Conservation (phyloP, 2,113 vertebrate genomes). For the Conger conger region DNA sequence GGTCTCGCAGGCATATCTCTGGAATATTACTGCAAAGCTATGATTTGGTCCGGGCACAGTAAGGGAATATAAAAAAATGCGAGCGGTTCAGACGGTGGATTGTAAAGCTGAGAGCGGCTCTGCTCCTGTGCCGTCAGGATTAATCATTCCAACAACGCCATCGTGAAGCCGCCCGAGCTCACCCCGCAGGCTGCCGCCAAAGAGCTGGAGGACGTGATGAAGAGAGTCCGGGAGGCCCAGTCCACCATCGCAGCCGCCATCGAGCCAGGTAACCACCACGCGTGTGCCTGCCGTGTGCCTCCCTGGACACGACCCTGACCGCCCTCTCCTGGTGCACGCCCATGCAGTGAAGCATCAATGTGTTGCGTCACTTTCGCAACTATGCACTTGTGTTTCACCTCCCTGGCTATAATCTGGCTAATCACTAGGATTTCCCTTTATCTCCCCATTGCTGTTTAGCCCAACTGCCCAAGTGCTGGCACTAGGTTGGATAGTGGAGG, state of each 20-base stretch:
- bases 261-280: constrained; percentile 73
- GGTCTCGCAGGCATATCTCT: too few relatives aligned
- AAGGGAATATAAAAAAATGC: too few relatives aligned
- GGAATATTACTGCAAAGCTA: too few relatives aligned
- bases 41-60: too few relatives aligned
- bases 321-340: too few relatives aligned
- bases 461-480: too few relatives aligned
- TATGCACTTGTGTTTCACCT: neutral
- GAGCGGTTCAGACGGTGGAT: neutral
- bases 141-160: constrained; percentile 99
- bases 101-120: neutral
- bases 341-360: too few relatives aligned
- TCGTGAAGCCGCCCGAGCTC: constrained; percentile 96
- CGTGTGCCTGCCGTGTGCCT: too few relatives aligned
- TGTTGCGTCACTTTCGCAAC: too few relatives aligned
- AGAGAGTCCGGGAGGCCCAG: constrained; percentile 90
- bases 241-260: constrained; percentile 93
- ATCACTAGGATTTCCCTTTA: too few relatives aligned
- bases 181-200: constrained; percentile 95
- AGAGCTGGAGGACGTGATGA: constrained; percentile 95
- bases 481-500: too few relatives aligned
- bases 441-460: neutral
- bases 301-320: neutral
- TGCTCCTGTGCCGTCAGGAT: constrained; percentile 73
- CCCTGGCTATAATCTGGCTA: too few relatives aligned